A percentile compares a stretch with the other conserved stretches of the same genome.
These are phyloP conservation scores for Dynastes tityus DNA, from an alignment of 2,888 invertebrate genomes.

Conservation along the genomic window DNA sequence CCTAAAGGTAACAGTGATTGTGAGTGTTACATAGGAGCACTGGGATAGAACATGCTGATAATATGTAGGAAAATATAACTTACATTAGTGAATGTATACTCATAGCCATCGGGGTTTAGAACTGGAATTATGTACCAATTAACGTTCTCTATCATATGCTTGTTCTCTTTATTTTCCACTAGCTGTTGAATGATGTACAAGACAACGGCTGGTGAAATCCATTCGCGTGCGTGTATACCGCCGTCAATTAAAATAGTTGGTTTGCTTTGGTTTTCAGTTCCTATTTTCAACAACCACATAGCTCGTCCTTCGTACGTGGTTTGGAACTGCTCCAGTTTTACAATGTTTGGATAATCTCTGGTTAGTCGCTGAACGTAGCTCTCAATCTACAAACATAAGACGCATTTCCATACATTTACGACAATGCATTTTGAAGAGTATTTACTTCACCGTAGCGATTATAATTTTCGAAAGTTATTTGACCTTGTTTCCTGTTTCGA, in stretches of 20 bases:
- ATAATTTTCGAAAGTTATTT: background rate
- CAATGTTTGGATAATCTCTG: constrained; percentile 69
- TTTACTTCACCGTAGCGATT: background rate
- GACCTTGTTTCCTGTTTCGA: background rate
- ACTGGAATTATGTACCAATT: constrained; percentile 72
- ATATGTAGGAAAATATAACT: too few species aligned
- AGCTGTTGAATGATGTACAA: constrained; percentile 69
- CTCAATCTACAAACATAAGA: constrained; percentile 12
- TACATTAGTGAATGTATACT: constrained; percentile 65
- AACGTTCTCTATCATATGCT: constrained; percentile 66
- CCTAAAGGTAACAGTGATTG: too few species aligned
- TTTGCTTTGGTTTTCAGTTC: constrained; percentile 73
- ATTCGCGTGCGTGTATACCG: constrained; percentile 79
- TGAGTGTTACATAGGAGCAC: too few species aligned
- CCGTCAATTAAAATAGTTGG: constrained; percentile 77
- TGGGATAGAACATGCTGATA: too few species aligned
- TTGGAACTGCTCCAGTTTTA: constrained; percentile 72
- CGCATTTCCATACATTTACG: background rate
- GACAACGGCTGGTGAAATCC: constrained; percentile 80
- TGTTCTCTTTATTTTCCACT: constrained; percentile 54
- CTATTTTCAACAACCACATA: constrained; percentile 76
- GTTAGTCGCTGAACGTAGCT: constrained; percentile 13
- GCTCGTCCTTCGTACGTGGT: constrained; percentile 70
- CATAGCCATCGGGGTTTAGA: constrained; percentile 74
- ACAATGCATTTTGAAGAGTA: background rate